phyloP scores from a whole-genome alignment of 2,797 vertebrate species.

The Halcyon chelicuti region DNA sequence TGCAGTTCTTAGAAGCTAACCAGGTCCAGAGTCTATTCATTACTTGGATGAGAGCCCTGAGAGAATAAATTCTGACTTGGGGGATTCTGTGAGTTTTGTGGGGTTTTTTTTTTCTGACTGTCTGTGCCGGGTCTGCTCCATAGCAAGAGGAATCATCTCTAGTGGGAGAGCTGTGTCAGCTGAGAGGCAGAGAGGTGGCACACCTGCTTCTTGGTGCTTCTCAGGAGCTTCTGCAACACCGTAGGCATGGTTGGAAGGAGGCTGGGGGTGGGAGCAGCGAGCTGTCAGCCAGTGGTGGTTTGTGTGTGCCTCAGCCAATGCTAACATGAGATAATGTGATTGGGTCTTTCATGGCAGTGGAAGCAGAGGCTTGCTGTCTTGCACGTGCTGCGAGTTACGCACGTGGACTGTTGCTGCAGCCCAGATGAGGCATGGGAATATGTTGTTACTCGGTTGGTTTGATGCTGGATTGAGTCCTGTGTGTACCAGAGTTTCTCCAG shows the following conservation, averaged over 20 bases:
- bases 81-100: not conserved
- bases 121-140: not conserved
- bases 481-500: not conserved
- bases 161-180: not conserved
- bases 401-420: not conserved
- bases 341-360: not conserved
- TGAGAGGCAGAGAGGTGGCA: not conserved
- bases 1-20: not conserved
- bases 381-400: accelerated
- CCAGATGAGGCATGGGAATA: not conserved
- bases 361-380: not conserved
- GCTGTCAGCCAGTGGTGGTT: accelerated
- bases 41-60: not conserved
- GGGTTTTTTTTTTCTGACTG: not conserved
- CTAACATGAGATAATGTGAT: not conserved
- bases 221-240: not conserved
- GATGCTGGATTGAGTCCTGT: not conserved
- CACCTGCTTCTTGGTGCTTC: not conserved
- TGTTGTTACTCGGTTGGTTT: accelerated
- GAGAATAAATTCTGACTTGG: conserved; percentile 21
- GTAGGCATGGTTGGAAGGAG: not conserved
- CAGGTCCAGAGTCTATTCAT: not conserved
- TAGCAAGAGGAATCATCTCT: not conserved
- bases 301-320: not conserved
- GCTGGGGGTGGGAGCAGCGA: not conserved